These are phyloP conservation scores for Siniperca scherzeri DNA, from an alignment of 2,797 vertebrate species.

Conservation along the genomic window DNA sequence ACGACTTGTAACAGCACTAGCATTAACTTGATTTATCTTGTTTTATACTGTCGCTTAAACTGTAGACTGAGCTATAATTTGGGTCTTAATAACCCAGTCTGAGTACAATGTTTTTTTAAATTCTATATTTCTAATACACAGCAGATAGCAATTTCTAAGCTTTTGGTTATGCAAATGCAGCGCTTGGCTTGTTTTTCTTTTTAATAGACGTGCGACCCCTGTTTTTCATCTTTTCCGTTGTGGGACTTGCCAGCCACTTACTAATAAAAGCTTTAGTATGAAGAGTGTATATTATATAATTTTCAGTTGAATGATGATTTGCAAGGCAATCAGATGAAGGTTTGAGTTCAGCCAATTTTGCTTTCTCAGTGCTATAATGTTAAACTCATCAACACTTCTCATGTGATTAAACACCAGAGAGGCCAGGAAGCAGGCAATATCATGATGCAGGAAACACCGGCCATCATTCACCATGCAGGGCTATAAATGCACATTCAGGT, in stretches of 20 bases:
- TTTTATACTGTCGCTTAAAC: neutral
- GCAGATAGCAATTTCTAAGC: neutral
- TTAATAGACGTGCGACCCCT: neutral
- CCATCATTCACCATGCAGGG: slow-evolving; percentile 6
- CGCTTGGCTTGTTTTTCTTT: neutral
- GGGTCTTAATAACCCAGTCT: neutral
- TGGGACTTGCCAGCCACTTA: too few relatives aligned
- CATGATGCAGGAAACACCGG: slow-evolving; percentile 34
- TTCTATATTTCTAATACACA: neutral
- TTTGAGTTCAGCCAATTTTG: neutral
- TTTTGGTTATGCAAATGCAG: neutral
- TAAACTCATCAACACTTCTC: neutral
- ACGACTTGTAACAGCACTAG: neutral
- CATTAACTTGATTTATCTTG: neutral
- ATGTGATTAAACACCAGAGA: slow-evolving; percentile 8
- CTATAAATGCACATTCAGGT: slow-evolving; percentile 25
- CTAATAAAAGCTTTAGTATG: neutral
- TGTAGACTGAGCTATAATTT: neutral
- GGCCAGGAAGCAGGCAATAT: slow-evolving; percentile 11
- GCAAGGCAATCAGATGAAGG: neutral
- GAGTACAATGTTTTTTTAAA: too few relatives aligned
- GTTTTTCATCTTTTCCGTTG: neutral
- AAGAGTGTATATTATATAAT: neutral
- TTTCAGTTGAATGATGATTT: neutral
- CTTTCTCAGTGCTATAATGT: neutral